Conservation (phyloP, 2,797 vertebrate genomes). For the Hipposideros larvatus region DNA sequence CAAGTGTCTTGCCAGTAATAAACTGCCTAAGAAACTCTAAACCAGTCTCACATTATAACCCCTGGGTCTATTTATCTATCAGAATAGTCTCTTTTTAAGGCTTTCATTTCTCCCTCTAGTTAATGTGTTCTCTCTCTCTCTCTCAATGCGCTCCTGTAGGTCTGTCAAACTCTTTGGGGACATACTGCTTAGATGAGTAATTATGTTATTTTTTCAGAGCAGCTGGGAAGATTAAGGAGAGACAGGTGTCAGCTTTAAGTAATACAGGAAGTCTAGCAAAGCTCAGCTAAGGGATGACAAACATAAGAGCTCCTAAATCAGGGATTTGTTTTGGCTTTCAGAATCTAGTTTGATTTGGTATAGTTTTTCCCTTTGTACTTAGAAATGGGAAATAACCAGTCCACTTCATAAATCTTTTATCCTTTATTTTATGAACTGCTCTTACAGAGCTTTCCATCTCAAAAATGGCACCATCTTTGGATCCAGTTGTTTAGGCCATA, state of each 20-base stretch:
- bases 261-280: neutral
- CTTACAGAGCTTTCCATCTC: neutral
- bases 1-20: neutral
- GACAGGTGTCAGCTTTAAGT: neutral
- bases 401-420: neutral
- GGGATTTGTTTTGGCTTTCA: neutral
- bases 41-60: neutral
- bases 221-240: slow-evolving; percentile 15
- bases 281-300: neutral
- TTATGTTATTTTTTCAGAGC: neutral
- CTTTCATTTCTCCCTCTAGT: neutral
- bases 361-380: neutral
- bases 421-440: neutral
- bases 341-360: neutral
- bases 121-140: neutral
- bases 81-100: neutral
- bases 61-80: neutral
- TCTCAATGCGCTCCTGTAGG: neutral
- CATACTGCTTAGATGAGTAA: neutral
- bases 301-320: neutral
- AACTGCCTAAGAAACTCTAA: neutral
- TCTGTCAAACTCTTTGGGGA: neutral
- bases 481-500: neutral
- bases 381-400: neutral
- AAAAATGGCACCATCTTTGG: neutral